Conservation (phyloP, 2,113 vertebrate species). For the Mirounga angustirostris region DNA sequence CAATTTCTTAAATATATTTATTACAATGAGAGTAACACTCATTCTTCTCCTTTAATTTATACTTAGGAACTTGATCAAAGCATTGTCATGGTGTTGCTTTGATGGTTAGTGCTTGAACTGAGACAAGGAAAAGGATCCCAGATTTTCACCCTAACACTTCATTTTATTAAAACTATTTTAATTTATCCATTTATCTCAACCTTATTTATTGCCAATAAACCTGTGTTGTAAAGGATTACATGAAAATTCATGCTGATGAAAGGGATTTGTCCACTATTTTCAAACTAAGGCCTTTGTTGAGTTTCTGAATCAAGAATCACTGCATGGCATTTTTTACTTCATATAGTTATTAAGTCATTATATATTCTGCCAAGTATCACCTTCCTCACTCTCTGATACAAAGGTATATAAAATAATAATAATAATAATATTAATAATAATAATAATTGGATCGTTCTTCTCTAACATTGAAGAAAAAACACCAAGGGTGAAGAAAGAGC, state of each 20-base stretch:
- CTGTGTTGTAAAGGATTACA: neutral
- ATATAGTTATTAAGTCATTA: conserved; percentile 33
- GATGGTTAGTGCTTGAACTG: neutral
- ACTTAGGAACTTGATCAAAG: neutral
- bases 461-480: neutral
- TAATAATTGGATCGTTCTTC: neutral
- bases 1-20: neutral
- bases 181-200: neutral
- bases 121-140: neutral
- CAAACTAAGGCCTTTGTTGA: neutral
- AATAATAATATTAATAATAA: neutral
- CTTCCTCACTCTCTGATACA: conserved; percentile 46
- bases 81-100: neutral
- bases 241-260: neutral
- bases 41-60: neutral
- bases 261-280: neutral
- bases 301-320: conserved; percentile 32
- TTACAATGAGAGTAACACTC: neutral
- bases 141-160: neutral
- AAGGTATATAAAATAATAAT: conserved; percentile 7
- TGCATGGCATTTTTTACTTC: neutral
- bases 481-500: neutral
- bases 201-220: neutral
- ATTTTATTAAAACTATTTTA: neutral
- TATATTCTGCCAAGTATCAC: neutral